Percentiles rank a stretch among this genome's conserved stretches.
Evolutionary conservation across 2,113 vertebrate genomes (phyloP).

Genomic region (Helogale parvula): DNA sequence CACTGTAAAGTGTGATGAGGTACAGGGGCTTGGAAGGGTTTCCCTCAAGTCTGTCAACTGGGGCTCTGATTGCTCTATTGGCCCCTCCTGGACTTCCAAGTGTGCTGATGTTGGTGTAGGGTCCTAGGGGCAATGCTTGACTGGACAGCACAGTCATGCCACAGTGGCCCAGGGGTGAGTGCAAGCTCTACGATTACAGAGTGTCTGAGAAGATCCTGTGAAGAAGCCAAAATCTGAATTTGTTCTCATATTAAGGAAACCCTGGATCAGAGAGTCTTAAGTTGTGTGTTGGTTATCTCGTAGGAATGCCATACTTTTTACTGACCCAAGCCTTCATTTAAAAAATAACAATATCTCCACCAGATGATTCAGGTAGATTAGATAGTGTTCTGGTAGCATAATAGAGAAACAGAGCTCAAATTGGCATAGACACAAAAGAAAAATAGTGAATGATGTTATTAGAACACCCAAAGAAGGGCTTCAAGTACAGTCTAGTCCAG

Average conservation of each 20-base stretch:
- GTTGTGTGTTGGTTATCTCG: background rate
- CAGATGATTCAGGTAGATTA: background rate
- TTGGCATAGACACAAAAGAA: background rate
- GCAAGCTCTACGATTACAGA: background rate
- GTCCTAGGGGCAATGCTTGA: background rate
- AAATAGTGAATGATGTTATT: background rate
- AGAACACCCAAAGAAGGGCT: background rate
- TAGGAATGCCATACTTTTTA: background rate
- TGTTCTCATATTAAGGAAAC: background rate
- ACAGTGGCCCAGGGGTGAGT: background rate
- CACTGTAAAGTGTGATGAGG: conserved; percentile 43
- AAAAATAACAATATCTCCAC: conserved; percentile 16
- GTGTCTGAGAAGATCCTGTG: background rate
- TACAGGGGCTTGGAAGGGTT: background rate
- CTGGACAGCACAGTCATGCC: background rate
- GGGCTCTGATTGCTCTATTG: background rate
- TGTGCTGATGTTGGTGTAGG: background rate
- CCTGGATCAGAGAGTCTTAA: background rate
- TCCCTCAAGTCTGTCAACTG: background rate
- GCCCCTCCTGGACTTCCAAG: background rate
- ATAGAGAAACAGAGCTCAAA: background rate
- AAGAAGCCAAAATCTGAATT: conserved; percentile 45
- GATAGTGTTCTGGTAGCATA: background rate
- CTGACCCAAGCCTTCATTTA: background rate
- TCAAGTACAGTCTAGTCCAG: background rate